Evolutionary conservation across 2,113 vertebrate species (phyloP).

Genomic region (Muscicapa adusta): DNA sequence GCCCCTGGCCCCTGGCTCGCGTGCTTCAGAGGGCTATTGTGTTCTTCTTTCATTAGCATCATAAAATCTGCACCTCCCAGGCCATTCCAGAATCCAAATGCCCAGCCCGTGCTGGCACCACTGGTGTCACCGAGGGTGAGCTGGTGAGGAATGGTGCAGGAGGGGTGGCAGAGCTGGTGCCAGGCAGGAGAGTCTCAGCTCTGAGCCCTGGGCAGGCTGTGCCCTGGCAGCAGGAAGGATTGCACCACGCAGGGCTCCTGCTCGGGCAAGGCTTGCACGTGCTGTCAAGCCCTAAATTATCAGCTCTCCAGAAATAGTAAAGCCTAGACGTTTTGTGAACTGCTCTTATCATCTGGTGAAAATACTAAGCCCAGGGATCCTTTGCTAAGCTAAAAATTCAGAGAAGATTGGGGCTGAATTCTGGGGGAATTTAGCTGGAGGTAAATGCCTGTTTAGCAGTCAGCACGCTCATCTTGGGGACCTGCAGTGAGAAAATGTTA

Average conservation of each 20-base stretch:
- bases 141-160: not conserved
- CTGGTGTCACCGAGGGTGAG: not conserved
- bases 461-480: not conserved
- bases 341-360: not conserved
- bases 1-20: conserved; percentile 4
- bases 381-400: not conserved
- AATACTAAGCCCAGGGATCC: not conserved
- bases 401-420: not conserved
- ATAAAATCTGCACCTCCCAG: conserved; percentile 37
- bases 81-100: not conserved
- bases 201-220: not conserved
- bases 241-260: not conserved
- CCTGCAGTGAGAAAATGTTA: not conserved
- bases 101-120: accelerated
- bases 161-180: not conserved
- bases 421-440: not conserved
- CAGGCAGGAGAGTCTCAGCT: not conserved
- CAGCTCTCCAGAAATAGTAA: not conserved
- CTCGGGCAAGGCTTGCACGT: not conserved
- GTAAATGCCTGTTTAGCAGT: not conserved
- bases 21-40: not conserved
- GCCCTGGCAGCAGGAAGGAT: conserved; percentile 19
- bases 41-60: conserved; percentile 18
- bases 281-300: conserved; percentile 13
- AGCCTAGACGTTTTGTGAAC: not conserved